Evolutionary conservation across 2,113 vertebrate genomes (phyloP), one percentile per base, ranked within the genome.

Genomic region (Larimichthys crocea): DNA sequence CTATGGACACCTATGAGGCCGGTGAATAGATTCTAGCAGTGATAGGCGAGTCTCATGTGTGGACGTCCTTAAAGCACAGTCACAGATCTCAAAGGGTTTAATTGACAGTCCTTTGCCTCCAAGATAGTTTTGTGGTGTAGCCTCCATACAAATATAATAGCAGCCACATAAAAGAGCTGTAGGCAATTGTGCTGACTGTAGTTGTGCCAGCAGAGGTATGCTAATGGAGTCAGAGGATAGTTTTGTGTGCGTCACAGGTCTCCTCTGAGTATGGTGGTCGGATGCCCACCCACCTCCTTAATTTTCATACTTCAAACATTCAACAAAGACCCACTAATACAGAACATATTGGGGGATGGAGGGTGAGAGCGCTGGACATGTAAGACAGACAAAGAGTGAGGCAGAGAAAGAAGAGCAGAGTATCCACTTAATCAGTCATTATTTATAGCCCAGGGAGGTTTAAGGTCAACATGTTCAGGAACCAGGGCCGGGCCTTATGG

Each of bases 371-470:
- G 15, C 69, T 17, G 87, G 87, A 81, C 74, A 80, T 26, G 59
- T 20, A 17, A 57, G 73, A 65, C 20, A 65, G 68, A 35, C 26
- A 73, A n/a, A 10, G 62, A 59, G 24, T 0, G 59, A 53, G 7
- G 3, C 26, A 66, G 17, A 53, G 63, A 65, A 52, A 73, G 86
- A 73, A 44, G 57, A 79, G 16, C 61, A 63, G 74, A 44, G 12
- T n/a, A 74, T 52, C 89, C 86, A 89, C 92, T 89, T 92, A 87
- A 94, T 94, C 89, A 91, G 83, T 77, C 90, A 83, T 92, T 94
- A 94, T 91, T 94, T 93, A 91, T 81, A 80, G 89, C 85, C 80
- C 80, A 75, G 76, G 48, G 89, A 90, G 90, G 86, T 90, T 94
- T 91, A 84, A 92, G 73, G 88, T 92, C 90, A 92, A 91, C 93